Base-by-base conservation (phyloP, 2,113 vertebrate species). In the Phaethon lepturus region DNA sequence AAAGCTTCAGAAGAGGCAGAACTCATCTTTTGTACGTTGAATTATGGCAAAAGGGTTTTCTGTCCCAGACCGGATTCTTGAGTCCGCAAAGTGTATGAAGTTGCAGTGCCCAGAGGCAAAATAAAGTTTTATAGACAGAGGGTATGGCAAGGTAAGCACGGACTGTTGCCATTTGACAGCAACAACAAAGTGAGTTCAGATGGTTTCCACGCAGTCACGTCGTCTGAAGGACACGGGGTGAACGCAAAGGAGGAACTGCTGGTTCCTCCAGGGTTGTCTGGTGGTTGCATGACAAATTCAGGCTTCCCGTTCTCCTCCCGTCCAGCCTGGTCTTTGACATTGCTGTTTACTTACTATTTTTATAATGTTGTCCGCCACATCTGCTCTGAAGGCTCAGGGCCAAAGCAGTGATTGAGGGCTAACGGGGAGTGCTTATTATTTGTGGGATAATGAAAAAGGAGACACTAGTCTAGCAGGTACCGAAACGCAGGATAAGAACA, bases 21-120 rank as follows among this genome's bases (percentile, higher is more conserved):
- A 5, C 9, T 1, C 0, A 0, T n/a, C 77, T 62, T 86, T 22
- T 16, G 15, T 6, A 24, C 0, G 0, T 12, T 22, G 17, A 29
- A 38, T 38, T 38, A 28, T 10, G 72, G 64, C 47, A 49, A 24
- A 64, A 64, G 7, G 10, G 26, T 31, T 76, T 75, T 80, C 71
- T 45, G 5, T 26, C 49, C 62, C 33, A 50, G 14, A 1, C 20
- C 20, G 38, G 22, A 35, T 50, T 47, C 62, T 12, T 1, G 2
- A 75, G 14, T 2, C 42, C 52, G 47, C 17, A 10, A 22, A 20
- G 35, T 11, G 1, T 8, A 22, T 7, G 20, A 35, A 62, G n/a
- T 12, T 53, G 20, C 44, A 33, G 6, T 2, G n/a, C 29, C 75
- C 18, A 31, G 68, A 50, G 35, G 35, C 29, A 73, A 62, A 24